A percentile compares a stretch with the other conserved stretches of the same genome.
phyloP scores from a whole-genome alignment of 2,797 vertebrate species.

The Cetoscarus ocellatus region DNA sequence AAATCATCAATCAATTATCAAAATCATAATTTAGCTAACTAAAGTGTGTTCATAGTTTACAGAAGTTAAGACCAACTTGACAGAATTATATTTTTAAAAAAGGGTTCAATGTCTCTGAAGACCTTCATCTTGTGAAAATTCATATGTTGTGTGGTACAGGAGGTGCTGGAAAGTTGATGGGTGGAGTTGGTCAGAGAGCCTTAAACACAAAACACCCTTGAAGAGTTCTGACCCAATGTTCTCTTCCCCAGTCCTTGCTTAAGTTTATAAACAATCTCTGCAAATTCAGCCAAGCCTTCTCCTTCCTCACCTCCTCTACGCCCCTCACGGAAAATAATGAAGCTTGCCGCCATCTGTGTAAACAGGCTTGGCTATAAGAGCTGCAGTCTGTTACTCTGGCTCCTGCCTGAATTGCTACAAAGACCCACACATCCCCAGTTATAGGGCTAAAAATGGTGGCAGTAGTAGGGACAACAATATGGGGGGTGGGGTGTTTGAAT shows the following conservation, averaged over 20 bases:
- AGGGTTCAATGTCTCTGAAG: slow-evolving; percentile 9
- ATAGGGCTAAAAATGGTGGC: slow-evolving; percentile 32
- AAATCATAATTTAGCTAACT: slow-evolving; percentile 7
- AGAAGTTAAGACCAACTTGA: slow-evolving; percentile 32
- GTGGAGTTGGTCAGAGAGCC: slow-evolving; percentile 13
- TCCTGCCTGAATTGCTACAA: slow-evolving; percentile 36
- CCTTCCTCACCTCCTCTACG: slow-evolving; percentile 66
- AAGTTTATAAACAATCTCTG: slow-evolving; percentile 72
- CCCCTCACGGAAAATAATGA: slow-evolving; percentile 82
- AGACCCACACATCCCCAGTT: slow-evolving; percentile 40
- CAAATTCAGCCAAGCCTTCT: slow-evolving; percentile 69
- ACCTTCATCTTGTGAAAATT: slow-evolving; percentile 4
- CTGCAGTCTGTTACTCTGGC: slow-evolving; percentile 28
- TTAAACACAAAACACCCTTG: slow-evolving; percentile 41
- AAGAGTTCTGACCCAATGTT: slow-evolving; percentile 59
- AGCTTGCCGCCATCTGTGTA: slow-evolving; percentile 84
- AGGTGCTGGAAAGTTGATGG: slow-evolving; percentile 23
- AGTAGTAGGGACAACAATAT: background rate
- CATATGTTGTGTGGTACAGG: slow-evolving; percentile 1
- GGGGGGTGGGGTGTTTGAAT: slow-evolving; percentile 46
- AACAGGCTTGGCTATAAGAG: slow-evolving; percentile 74
- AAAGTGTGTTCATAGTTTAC: slow-evolving; percentile 44
- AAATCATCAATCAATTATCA: background rate
- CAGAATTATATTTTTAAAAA: slow-evolving; percentile 14
- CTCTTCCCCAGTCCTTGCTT: slow-evolving; percentile 44